Conservation (phyloP, 2,113 vertebrate species). For the Megalops atlanticus region DNA sequence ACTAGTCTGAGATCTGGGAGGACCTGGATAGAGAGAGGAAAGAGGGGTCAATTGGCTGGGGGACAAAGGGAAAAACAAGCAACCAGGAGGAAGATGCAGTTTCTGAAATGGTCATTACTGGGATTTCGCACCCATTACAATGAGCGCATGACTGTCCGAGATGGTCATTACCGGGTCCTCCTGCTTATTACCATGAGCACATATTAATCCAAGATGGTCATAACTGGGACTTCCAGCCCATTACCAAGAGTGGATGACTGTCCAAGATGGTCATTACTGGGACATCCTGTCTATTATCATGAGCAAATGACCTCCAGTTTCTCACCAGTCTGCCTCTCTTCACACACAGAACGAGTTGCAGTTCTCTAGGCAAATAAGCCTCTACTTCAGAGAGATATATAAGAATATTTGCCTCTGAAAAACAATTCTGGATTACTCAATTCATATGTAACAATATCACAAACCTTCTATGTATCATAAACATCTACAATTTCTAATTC, state of each 20-base stretch:
- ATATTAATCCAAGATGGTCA: slow-evolving; percentile 20
- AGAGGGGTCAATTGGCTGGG: slow-evolving; percentile 31
- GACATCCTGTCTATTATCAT: slow-evolving; percentile 18
- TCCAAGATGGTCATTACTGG: too few species aligned
- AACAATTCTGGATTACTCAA: not conserved
- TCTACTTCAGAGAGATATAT: not conserved
- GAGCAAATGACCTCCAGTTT: not conserved
- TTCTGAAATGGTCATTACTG: slow-evolving; percentile 25
- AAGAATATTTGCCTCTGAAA: not conserved
- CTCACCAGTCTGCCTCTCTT: not conserved
- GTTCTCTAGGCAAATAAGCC: not conserved
- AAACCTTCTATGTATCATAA: not conserved
- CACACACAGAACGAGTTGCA: not conserved
- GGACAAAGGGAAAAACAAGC: not conserved
- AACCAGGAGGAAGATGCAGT: slow-evolving; percentile 1
- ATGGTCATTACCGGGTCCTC: not conserved
- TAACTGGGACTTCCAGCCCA: slow-evolving; percentile 26
- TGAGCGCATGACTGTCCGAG: not conserved
- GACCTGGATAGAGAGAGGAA: slow-evolving; percentile 42
- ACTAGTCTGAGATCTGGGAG: not conserved
- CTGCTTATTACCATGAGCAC: too few species aligned
- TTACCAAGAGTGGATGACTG: not conserved
- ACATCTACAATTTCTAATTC: not conserved
- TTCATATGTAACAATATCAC: not conserved
- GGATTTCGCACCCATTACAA: not conserved